Evolutionary conservation across 2,888 invertebrate species (phyloP).

Genomic region (Pyrochroa serraticornis): DNA sequence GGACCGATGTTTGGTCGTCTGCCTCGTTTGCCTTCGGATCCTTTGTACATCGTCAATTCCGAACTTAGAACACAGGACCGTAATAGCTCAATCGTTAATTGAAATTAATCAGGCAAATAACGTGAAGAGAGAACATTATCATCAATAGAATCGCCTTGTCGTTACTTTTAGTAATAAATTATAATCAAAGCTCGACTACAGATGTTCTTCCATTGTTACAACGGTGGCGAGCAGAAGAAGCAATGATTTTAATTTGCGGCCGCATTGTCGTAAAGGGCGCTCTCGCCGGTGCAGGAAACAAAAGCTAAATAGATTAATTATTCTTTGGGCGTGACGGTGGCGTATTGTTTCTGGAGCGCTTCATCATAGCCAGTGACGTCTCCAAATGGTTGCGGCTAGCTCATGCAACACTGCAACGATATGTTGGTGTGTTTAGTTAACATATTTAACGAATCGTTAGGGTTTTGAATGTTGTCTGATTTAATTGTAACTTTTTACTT

Average conservation of each 20-base stretch:
- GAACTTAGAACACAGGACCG: not conserved
- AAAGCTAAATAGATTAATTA: slow-evolving; percentile 13
- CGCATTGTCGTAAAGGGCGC: not conserved
- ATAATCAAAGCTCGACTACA: too few relatives aligned
- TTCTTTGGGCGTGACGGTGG: slow-evolving; percentile 8
- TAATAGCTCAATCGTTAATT: not conserved
- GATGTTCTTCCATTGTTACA: too few relatives aligned
- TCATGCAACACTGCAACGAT: not conserved
- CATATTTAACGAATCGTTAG: too few relatives aligned
- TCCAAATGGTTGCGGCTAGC: slow-evolving; percentile 2
- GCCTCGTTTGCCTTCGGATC: too few relatives aligned
- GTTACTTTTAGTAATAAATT: not conserved
- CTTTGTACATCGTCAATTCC: not conserved
- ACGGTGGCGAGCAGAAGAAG: too few relatives aligned
- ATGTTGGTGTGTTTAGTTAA: too few relatives aligned
- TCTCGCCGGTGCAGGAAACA: not conserved
- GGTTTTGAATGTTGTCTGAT: too few relatives aligned
- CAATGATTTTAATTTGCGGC: too few relatives aligned
- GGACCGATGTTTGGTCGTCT: slow-evolving; percentile 5
- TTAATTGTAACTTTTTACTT: too few relatives aligned
- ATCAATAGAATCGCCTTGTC: not conserved
- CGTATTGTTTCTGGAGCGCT: slow-evolving; percentile 4
- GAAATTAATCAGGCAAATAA: slow-evolving; percentile 3
- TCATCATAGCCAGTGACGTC: not conserved
- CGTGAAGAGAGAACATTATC: not conserved